Base-by-base conservation (phyloP, 2,888 invertebrate species). In the Cepaea hortensis region DNA sequence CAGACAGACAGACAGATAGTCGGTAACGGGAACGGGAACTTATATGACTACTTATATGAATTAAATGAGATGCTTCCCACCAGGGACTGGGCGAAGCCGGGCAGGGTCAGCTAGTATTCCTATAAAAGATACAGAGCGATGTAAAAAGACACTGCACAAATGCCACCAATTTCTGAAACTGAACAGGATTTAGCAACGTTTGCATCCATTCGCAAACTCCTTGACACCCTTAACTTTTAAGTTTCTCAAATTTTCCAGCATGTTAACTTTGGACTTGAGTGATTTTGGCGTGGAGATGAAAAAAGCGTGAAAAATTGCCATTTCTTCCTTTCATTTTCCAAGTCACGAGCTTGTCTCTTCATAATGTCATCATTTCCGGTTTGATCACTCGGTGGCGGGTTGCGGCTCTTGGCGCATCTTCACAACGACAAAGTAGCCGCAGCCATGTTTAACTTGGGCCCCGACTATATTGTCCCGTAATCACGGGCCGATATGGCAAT, bases 321-420 rank as follows among this genome's bases (percentile, higher is more conserved):
- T 85, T 81, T 81, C 73, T 85, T 85, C 81, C 68, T 62, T 85
- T 48, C 80, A 81, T 85, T 85, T 85, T 85, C 73, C 72, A 81
- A 80, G 85, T 81, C 85, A 85, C 81, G 80, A 70, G 73, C 85
- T 50, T 35, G 46, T 46, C 81, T 72, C 81, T 81, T 73, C 85
- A 85, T 85, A 72, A 73, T 80, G 72, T 73, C 85, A 81, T 85
- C 81, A 85, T 85, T 85, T 85, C 85, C 85, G 80, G 85, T 85
- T 79, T 80, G 55, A 73, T 70, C 70, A 62, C 68, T 55, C 46
- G 0, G 46, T 73, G 73, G 55, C 13, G 81, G 48, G 85, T 85
- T 73, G 55, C 23, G 72, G 73, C 85, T 73, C 81, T 80, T 62
- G 73, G 50, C 85, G 55, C 81, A 80, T 85, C 80, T 81, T 81